Evolutionary conservation across 2,797 vertebrate species (phyloP).

Genomic region (Astyanax mexicanus): DNA sequence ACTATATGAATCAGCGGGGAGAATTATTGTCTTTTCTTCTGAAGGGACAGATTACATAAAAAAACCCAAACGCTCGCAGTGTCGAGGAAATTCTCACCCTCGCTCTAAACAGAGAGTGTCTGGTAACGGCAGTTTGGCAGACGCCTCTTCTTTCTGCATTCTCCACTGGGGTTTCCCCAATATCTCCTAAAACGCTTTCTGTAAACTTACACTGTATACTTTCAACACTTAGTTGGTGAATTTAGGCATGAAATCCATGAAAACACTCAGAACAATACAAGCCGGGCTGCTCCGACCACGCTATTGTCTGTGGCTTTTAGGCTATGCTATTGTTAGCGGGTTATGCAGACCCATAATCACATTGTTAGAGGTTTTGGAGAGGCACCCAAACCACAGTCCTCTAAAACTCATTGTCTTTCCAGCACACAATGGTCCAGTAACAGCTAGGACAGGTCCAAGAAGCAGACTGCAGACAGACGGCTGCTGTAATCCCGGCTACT

Average conservation of each 20-base stretch:
- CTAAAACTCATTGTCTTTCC: constrained; percentile 58
- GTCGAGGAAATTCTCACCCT: constrained; percentile 6
- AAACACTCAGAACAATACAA: constrained; percentile 66
- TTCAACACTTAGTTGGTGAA: constrained; percentile 58
- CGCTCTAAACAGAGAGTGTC: not conserved
- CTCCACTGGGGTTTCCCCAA: constrained; percentile 36
- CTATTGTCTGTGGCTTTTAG: constrained; percentile 77
- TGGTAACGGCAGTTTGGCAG: constrained; percentile 8
- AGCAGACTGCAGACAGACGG: not conserved
- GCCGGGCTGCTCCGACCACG: constrained; percentile 67
- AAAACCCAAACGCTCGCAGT: constrained; percentile 1
- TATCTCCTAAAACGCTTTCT: constrained; percentile 39
- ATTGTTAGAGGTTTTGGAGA: constrained; percentile 60
- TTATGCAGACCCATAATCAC: constrained; percentile 81
- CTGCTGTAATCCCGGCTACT: not conserved
- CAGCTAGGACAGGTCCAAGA: not conserved
- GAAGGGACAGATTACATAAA: not conserved
- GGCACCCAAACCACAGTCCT: constrained; percentile 72
- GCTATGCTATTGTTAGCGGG: constrained; percentile 51
- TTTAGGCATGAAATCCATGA: constrained; percentile 67
- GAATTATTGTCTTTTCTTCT: not conserved
- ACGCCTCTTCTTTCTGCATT: not conserved
- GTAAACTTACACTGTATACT: constrained; percentile 19
- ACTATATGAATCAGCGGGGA: not conserved
- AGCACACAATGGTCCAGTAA: constrained; percentile 17